Percentiles rank a stretch among this genome's conserved stretches.
Conservation (phyloP, 2,888 invertebrate genomes). For the Calameuta idolon region DNA sequence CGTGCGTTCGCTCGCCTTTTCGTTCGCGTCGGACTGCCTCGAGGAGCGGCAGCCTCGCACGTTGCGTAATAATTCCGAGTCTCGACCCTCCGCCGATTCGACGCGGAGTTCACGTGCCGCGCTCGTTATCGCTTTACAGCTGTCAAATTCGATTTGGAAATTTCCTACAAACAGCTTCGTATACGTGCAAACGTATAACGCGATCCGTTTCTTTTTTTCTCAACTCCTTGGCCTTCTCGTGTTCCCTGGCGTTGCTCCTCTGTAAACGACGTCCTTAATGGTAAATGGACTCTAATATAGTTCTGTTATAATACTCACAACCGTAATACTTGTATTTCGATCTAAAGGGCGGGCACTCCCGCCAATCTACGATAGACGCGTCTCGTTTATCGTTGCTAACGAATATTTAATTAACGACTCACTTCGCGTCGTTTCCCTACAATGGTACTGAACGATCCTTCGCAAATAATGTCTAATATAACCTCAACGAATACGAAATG, state of each 20-base stretch:
- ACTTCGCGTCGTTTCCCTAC: neutral
- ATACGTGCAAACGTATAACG: slow-evolving; percentile 16
- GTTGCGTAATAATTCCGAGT: too few relatives aligned
- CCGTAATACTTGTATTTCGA: slow-evolving; percentile 60
- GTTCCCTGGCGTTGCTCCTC: neutral
- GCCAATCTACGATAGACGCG: slow-evolving; percentile 3
- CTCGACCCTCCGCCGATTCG: neutral
- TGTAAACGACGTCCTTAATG: slow-evolving; percentile 3
- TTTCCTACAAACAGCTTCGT: neutral
- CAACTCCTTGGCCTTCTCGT: neutral
- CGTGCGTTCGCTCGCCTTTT: neutral
- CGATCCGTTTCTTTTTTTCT: slow-evolving; percentile 10
- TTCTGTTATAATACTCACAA: slow-evolving; percentile 54
- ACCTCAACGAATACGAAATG: neutral
- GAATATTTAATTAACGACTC: neutral
- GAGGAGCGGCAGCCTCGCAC: too few relatives aligned
- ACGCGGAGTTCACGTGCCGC: neutral
- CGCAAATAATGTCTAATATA: neutral
- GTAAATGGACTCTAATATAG: slow-evolving; percentile 33
- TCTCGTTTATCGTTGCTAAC: slow-evolving; percentile 4
- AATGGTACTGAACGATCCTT: neutral
- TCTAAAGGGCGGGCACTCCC: slow-evolving; percentile 42
- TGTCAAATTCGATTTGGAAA: neutral
- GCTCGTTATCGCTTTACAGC: neutral
- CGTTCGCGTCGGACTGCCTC: neutral